These are phyloP conservation scores for Macrophya annulata DNA, from an alignment of 2,888 invertebrate genomes.

Conservation along the genomic window DNA sequence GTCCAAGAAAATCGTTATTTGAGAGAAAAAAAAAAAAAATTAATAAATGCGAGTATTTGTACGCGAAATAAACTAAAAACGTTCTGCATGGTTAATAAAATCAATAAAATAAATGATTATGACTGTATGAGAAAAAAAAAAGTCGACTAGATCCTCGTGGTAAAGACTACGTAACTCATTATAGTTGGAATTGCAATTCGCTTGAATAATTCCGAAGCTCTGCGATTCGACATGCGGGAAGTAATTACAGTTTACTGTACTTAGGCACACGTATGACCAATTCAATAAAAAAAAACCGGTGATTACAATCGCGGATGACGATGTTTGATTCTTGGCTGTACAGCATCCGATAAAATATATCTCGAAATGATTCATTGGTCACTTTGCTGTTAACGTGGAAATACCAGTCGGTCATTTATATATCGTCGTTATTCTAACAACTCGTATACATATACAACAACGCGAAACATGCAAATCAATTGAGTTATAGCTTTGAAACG, in stretches of 20 bases:
- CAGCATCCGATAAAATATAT: slow-evolving; percentile 32
- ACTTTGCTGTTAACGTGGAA: slow-evolving; percentile 23
- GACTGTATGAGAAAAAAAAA: neutral
- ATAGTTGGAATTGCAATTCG: neutral
- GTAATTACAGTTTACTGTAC: neutral
- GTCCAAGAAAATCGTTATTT: neutral
- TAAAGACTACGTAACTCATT: neutral
- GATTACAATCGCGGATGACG: slow-evolving; percentile 47
- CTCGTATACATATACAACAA: neutral
- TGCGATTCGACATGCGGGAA: neutral
- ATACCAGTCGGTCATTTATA: slow-evolving; percentile 35
- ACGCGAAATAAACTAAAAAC: neutral
- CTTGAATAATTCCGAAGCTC: neutral
- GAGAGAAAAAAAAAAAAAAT: neutral
- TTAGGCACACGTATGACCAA: neutral
- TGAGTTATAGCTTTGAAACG: slow-evolving; percentile 3
- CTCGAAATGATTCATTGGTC: slow-evolving; percentile 28
- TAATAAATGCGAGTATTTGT: neutral
- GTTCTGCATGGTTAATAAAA: neutral
- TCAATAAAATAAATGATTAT: neutral
- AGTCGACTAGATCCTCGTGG: neutral
- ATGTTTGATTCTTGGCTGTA: slow-evolving; percentile 31
- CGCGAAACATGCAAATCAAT: slow-evolving; percentile 16
- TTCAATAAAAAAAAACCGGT: slow-evolving; percentile 11
- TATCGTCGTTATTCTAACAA: neutral